These are phyloP conservation scores for Microcebus tavaratra DNA, from an alignment of 2,113 vertebrate species.

Conservation along the genomic window DNA sequence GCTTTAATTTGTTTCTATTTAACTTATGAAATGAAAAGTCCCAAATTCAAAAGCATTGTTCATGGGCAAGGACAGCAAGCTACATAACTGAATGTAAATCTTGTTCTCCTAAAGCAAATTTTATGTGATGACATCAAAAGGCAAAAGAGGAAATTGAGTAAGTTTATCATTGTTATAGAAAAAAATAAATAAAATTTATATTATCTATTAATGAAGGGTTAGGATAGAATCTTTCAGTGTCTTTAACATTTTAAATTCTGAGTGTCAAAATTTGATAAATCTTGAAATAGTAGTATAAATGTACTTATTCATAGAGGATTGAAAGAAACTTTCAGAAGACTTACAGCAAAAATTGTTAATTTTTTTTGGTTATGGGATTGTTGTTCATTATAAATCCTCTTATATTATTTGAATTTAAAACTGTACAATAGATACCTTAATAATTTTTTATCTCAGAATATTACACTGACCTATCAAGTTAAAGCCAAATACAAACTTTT, in stretches of 20 bases:
- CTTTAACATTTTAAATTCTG: neutral
- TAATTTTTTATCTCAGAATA: neutral
- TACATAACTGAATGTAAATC: neutral
- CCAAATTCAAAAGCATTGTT: neutral
- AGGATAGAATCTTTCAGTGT: neutral
- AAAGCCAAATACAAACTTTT: neutral
- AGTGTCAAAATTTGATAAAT: neutral
- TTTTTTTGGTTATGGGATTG: neutral
- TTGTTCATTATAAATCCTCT: neutral
- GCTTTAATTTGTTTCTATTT: neutral
- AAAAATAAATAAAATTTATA: neutral
- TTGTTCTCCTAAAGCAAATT: neutral
- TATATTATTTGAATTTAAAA: slow-evolving; percentile 8
- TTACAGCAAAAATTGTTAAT: neutral
- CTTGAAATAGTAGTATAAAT: neutral
- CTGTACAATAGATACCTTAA: neutral
- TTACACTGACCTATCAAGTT: neutral
- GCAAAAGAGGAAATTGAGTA: neutral
- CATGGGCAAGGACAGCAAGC: neutral
- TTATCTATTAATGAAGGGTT: neutral
- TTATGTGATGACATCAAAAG: neutral
- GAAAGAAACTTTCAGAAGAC: neutral
- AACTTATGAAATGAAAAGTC: neutral
- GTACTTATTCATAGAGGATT: neutral
- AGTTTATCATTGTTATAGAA: neutral